Percentiles rank a stretch among this genome's conserved stretches.
These are phyloP conservation scores for Neosilurus hyrtlii DNA, from an alignment of 2,797 vertebrate genomes.

Conservation along the genomic window DNA sequence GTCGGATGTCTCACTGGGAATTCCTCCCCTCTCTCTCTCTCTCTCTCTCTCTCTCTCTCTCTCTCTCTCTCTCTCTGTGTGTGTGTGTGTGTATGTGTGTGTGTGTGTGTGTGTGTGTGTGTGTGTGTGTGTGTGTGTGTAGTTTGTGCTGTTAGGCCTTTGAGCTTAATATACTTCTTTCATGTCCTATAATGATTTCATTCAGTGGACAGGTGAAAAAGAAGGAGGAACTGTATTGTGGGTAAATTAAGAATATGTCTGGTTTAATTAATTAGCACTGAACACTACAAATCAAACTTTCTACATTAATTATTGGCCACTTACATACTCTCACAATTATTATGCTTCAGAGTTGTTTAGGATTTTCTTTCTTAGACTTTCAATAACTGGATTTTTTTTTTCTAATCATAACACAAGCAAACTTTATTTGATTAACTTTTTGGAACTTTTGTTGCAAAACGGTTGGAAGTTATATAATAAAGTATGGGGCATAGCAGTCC, in stretches of 20 bases:
- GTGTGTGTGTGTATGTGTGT: slow-evolving; percentile 51
- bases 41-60: slow-evolving; percentile 58
- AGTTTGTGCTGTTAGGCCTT: slow-evolving; percentile 87
- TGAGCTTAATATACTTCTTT: slow-evolving; percentile 88
- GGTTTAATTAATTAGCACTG: slow-evolving; percentile 92
- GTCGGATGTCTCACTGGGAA: slow-evolving; percentile 54
- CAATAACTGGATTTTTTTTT: neutral
- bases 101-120: slow-evolving; percentile 51
- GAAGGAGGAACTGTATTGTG: slow-evolving; percentile 63
- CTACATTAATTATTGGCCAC: slow-evolving; percentile 96
- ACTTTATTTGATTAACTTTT: neutral
- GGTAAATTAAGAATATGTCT: slow-evolving; percentile 85
- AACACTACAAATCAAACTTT: slow-evolving; percentile 93
- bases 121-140: slow-evolving; percentile 55
- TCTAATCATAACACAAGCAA: neutral
- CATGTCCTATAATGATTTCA: slow-evolving; percentile 80
- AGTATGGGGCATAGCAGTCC: neutral
- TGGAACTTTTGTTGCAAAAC: neutral
- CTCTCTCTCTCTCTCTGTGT: slow-evolving; percentile 13
- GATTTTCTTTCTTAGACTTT: slow-evolving; percentile 16
- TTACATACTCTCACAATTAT: slow-evolving; percentile 58
- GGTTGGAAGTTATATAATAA: neutral
- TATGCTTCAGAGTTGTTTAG: slow-evolving; percentile 74
- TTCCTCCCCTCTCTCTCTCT: slow-evolving; percentile 54
- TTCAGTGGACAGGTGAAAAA: slow-evolving; percentile 60